A percentile compares a stretch with the other conserved stretches of the same genome.
Evolutionary conservation across 2,888 invertebrate species (phyloP).

Genomic region (Rhynchonema sp.): DNA sequence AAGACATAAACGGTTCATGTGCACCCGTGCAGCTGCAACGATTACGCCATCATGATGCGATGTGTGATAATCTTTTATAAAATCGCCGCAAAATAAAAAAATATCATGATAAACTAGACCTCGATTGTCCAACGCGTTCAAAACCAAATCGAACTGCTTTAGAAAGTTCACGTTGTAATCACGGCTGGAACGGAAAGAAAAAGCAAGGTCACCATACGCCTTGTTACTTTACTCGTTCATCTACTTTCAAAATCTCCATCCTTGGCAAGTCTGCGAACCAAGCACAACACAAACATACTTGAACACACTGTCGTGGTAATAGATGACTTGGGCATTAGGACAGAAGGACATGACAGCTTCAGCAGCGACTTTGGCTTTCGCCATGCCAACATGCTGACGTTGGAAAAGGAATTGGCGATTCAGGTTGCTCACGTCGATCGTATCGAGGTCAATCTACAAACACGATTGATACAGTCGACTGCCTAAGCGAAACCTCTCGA

Average conservation of each 20-base stretch:
- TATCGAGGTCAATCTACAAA: conserved; percentile 84
- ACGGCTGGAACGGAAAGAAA: conserved; percentile 6
- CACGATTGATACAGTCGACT: no score
- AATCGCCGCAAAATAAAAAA: not conserved
- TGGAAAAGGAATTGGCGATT: conserved; percentile 98
- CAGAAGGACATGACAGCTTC: not conserved
- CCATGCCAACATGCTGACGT: conserved; percentile 89
- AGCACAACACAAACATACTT: not conserved
- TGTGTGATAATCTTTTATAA: no score
- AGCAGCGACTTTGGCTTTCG: conserved; percentile 49
- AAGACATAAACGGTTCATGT: conserved; percentile 95
- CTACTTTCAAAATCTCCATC: not conserved
- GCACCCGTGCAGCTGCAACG: conserved; percentile 61
- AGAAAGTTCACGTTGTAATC: conserved; percentile 69
- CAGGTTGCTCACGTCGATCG: conserved; percentile 94
- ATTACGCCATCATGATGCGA: no score
- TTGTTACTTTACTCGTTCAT: not conserved
- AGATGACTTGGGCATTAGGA: not conserved
- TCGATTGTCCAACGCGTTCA: conserved; percentile 90
- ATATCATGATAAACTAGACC: conserved; percentile 17
- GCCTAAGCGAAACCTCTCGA: no score
- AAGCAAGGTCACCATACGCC: not conserved
- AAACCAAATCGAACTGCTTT: conserved; percentile 66
- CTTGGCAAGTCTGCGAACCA: not conserved
- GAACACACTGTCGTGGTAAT: conserved; percentile 9